Percentiles rank a stretch among this genome's conserved stretches.
Conservation (phyloP, 2,113 vertebrate species). For the Drymodes brunneopygia region DNA sequence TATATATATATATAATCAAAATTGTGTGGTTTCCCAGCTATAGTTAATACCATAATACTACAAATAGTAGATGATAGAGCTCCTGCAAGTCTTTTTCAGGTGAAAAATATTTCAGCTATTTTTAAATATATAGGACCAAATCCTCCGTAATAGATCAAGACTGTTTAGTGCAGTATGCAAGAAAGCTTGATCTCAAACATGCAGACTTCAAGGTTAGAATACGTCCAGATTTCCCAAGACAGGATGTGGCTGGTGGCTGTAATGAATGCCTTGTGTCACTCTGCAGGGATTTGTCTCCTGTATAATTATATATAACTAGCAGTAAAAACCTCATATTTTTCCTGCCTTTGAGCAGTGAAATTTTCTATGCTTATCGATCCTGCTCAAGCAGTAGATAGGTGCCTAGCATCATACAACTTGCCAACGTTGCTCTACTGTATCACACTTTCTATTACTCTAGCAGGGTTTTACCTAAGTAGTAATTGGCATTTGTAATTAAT, state of each 20-base stretch:
- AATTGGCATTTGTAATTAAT: neutral
- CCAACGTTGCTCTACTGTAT: neutral
- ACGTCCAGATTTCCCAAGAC: neutral
- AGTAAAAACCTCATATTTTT: neutral
- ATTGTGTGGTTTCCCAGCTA: constrained; percentile 15
- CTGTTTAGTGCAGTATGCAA: constrained; percentile 1
- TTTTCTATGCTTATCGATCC: neutral
- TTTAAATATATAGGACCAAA: constrained; percentile 19
- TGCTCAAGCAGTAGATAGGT: neutral
- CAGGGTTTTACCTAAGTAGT: neutral
- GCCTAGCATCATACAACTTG: neutral
- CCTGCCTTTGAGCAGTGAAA: neutral
- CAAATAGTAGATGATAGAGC: neutral
- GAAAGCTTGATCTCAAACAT: constrained; percentile 20
- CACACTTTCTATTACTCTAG: neutral
- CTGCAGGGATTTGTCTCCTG: neutral
- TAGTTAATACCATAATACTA: neutral
- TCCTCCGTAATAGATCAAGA: neutral
- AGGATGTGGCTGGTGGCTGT: neutral
- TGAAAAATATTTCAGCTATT: constrained; percentile 31
- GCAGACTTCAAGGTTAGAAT: neutral
- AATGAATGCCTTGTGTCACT: neutral
- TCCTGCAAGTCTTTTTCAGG: constrained; percentile 29
- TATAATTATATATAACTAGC: neutral
- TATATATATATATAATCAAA: neutral